Evolutionary conservation across 2,888 invertebrate genomes (phyloP), one percentile per base, ranked within the genome.

Genomic region (Heliothis peltigera): DNA sequence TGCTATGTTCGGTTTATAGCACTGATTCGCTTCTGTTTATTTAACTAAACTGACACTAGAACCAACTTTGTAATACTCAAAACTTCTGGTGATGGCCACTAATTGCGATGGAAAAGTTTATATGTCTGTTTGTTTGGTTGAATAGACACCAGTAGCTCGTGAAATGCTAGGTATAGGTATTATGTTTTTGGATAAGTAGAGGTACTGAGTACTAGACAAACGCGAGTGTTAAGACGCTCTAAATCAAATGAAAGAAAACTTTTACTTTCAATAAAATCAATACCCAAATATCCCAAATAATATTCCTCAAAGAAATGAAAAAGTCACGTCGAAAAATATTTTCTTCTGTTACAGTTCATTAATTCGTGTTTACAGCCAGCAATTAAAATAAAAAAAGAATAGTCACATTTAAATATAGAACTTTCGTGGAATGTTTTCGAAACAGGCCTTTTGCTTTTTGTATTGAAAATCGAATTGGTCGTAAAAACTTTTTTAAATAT

Each of bases 281-380:
- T 4, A 8, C 21, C 28, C 22, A 8, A 42, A 56, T 49, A 53
- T 35, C 42, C 12, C 7, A 25, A 53, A 54, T 46, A 21, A 1
- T 19, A 28, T 25, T 70, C 10, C 48, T 72, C 28, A 44, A 12
- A n/a, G n/a, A n/a, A n/a, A n/a, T n/a, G n/a, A n/a, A n/a, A n/a
- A n/a, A n/a, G n/a, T n/a, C n/a, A n/a, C n/a, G n/a, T n/a, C n/a
- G n/a, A 39, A 59, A 49, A 52, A 59, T 32, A 12, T 32, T 12
- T 70, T 64, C 73, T 65, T 73, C 66, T 46, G 52, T 52, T 39
- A 52, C 72, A 52, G 80, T 71, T 64, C 80, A 71, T 71, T 67
- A 63, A 57, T 22, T 15, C 42, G 57, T 67, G 62, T 79, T 79
- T 79, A 67, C 28, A 51, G 57, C 48, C 62, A 58, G 54, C 62